These are phyloP conservation scores for Drosophila sturtevanti DNA, from an alignment of 1,140 invertebrate species.

Conservation along the genomic window DNA sequence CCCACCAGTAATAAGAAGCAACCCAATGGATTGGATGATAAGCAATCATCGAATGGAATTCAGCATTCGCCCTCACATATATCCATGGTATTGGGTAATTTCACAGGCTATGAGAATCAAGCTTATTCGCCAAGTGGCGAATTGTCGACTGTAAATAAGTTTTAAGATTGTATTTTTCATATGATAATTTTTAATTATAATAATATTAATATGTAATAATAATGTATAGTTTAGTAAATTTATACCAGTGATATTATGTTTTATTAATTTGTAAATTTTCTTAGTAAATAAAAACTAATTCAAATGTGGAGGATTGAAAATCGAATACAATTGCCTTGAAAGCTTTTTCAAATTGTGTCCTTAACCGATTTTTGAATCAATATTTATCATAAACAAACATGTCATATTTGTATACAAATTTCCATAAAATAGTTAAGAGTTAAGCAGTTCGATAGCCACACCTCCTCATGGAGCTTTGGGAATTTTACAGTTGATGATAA, in stretches of 20 bases:
- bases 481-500: slow-evolving; percentile 70
- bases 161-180: slow-evolving; percentile 8
- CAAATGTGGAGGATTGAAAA: slow-evolving; percentile 14
- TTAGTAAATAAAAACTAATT: slow-evolving; percentile 46
- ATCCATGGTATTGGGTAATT: slow-evolving; percentile 78
- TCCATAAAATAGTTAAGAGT: slow-evolving; percentile 45
- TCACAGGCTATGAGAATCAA: slow-evolving; percentile 69
- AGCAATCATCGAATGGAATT: slow-evolving; percentile 52
- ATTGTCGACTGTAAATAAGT: slow-evolving; percentile 25
- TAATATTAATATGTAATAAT: neutral
- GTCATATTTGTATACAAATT: slow-evolving; percentile 49
- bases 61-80: slow-evolving; percentile 75
- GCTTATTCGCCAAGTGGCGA: slow-evolving; percentile 59
- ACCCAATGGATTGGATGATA: slow-evolving; percentile 26
- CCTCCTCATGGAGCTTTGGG: slow-evolving; percentile 38
- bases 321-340: neutral
- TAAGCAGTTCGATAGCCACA: slow-evolving; percentile 28
- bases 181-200: no score
- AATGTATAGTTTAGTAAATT: slow-evolving; percentile 44
- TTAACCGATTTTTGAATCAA: slow-evolving; percentile 30
- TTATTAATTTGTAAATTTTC: slow-evolving; percentile 33
- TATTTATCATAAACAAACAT: slow-evolving; percentile 46
- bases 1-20: slow-evolving; percentile 51
- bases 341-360: slow-evolving; percentile 10
- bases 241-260: slow-evolving; percentile 72